These are phyloP conservation scores for Phrynocephalus vlangalii DNA, from an alignment of 2,797 vertebrate genomes.

Conservation along the genomic window DNA sequence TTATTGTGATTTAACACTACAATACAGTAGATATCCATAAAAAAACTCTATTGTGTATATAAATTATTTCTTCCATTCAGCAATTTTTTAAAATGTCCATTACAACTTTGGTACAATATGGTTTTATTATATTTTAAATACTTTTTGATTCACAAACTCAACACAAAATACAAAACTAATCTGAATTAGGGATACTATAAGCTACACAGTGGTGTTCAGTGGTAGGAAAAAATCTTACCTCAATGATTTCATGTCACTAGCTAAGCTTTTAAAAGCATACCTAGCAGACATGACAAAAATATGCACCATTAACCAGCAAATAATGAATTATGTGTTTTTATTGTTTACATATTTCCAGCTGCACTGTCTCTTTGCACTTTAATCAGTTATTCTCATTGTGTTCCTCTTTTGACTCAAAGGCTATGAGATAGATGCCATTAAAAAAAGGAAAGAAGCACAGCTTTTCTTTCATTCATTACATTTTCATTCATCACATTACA, in stretches of 20 bases:
- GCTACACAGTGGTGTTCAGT: conserved; percentile 88
- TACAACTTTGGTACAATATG: conserved; percentile 92
- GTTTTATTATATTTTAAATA: conserved; percentile 83
- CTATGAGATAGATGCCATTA: conserved; percentile 66
- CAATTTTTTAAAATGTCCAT: conserved; percentile 79
- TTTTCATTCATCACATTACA: background rate
- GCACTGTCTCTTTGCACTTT: conserved; percentile 69
- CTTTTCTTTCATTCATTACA: background rate
- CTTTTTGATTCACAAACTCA: conserved; percentile 86
- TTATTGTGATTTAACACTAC: conserved; percentile 95
- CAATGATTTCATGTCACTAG: conserved; percentile 86
- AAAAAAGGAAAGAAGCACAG: conserved; percentile 49
- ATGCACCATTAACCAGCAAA: conserved; percentile 87
- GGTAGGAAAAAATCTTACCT: conserved; percentile 87
- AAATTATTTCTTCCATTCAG: conserved; percentile 94
- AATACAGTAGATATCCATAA: conserved; percentile 95
- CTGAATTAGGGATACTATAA: conserved; percentile 79
- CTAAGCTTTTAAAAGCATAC: conserved; percentile 82
- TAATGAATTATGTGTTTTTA: conserved; percentile 67
- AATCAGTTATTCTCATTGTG: conserved; percentile 48
- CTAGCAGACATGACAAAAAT: conserved; percentile 83
- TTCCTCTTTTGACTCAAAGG: conserved; percentile 73
- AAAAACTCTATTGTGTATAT: conserved; percentile 91
- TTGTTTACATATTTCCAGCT: conserved; percentile 79
- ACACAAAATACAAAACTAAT: conserved; percentile 89